Base-by-base conservation (phyloP, 2,113 vertebrate genomes). In the Suricata suricatta region DNA sequence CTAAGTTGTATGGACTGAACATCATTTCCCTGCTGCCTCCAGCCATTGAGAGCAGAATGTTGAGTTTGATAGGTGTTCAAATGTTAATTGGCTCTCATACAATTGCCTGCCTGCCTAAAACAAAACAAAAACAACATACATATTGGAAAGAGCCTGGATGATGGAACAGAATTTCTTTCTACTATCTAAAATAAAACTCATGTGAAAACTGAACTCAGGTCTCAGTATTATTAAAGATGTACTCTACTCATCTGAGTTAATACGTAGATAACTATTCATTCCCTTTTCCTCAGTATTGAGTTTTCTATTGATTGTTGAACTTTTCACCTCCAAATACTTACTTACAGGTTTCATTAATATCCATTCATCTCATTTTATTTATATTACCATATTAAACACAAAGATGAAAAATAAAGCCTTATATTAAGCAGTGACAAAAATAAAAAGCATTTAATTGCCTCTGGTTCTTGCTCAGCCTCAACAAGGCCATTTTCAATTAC, bases 401-500 rank as follows among this genome's bases (percentile, higher is more conserved):
- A 35, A 91, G n/a, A 79, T 68, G 35, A 13, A 71, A 96, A 93
- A 71, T 89, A 95, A 88, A 96, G 10, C 6, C 44, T 95, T 93
- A 38, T 80, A 81, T 88, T 89, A 94, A 93, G 17, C 47, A 93
- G 31, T 47, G 47, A 82, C 74, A 44, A 64, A 85, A 96, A 86
- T 86, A 80, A 76, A 80, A 88, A 6, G 4, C 16, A 82, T 79
- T 93, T 96, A 96, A 96, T 96, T 93, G 83, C 72, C n/a, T 96
- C 25, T 83, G 38, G 44, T 68, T 83, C 31, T 35, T 96, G 82
- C 38, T 94, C n/a, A n/a, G 89, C 23, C 83, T 97, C 90, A 90
- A 79, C 23, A 87, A 89, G 87, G 63, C 52, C 60, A 83, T 97
- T 98, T 97, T 80, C 66, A 92, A 95, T 92, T 93, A n/a, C 33